phyloP scores from a whole-genome alignment of 1,140 invertebrate genomes.

The Brachystomella parvula region DNA sequence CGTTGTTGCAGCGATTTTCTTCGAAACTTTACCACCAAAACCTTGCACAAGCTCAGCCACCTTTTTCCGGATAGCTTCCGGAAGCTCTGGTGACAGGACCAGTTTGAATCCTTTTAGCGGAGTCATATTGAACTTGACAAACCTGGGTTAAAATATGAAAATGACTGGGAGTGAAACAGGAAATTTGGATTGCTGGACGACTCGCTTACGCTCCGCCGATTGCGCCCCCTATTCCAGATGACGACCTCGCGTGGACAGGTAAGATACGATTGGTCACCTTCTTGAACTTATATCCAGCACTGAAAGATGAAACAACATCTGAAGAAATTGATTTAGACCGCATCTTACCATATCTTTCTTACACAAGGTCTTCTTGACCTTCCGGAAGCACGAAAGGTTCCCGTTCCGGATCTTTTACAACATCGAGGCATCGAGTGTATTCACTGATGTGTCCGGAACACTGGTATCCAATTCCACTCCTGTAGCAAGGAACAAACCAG shows the following conservation, averaged over 20 bases:
- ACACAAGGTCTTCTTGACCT: background rate
- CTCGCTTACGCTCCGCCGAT: background rate
- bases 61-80: background rate
- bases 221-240: too few species aligned
- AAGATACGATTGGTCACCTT: background rate
- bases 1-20: background rate
- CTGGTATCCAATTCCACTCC: background rate
- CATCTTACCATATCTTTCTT: background rate
- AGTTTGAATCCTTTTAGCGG: background rate
- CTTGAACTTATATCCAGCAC: background rate
- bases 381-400: background rate
- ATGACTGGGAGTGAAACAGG: background rate
- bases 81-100: background rate
- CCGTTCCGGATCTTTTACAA: background rate
- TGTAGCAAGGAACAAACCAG: background rate
- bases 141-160: background rate
- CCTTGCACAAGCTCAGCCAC: background rate
- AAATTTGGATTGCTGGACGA: background rate
- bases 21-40: background rate
- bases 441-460: background rate
- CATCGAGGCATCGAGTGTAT: background rate
- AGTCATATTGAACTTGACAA: background rate
- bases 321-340: background rate
- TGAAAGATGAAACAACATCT: background rate
- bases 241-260: background rate